Evolutionary conservation across 1,140 invertebrate genomes (phyloP), one percentile per base, ranked within the genome.

Genomic region (Drosophila funebris): DNA sequence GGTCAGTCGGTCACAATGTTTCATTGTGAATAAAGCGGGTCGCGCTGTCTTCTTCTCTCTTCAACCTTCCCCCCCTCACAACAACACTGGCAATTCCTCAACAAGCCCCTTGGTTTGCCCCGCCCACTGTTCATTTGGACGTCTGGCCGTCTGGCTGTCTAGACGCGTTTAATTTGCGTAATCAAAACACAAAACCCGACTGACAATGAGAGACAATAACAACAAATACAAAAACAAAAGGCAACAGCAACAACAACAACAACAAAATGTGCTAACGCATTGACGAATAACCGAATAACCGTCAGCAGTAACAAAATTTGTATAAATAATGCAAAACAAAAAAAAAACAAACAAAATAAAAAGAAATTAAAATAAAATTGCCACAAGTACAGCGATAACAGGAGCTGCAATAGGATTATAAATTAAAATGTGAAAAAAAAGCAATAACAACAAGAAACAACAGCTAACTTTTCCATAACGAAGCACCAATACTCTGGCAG

Each of bases 141-240:
- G 62, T 71, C 63, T 66, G 60, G 37, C 50, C 53, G 36, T 58
- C 61, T 64, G 62, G 41, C 54, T 57, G 43, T 62, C 82, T 85
- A 85, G 82, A 85, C 82, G 82, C 74, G 73, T 85, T 85, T 76
- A 85, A 87, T 87, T 85, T 85, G 82, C 82, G 78, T 85, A 85
- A 85, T 85, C 82, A 85, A 87, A 85, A 82, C 63, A 81, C 76
- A 85, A 85, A 83, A 69, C 63, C 53, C 74, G 74, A 80, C 82
- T 81, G 77, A 78, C 77, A 87, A 85, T 85, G 74, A 74, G 82
- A 87, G 53, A 87, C 78, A 85, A 74, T 78, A 70, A 64, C 62
- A 73, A 46, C 69, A 62, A 73, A 64, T 78, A 63, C 61, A 74
- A 74, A 74, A 77, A 37, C 13, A 18, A 76, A 52, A 16, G 52